Conservation (phyloP, 2,797 vertebrate species). For the Gastrophryne carolinensis region DNA sequence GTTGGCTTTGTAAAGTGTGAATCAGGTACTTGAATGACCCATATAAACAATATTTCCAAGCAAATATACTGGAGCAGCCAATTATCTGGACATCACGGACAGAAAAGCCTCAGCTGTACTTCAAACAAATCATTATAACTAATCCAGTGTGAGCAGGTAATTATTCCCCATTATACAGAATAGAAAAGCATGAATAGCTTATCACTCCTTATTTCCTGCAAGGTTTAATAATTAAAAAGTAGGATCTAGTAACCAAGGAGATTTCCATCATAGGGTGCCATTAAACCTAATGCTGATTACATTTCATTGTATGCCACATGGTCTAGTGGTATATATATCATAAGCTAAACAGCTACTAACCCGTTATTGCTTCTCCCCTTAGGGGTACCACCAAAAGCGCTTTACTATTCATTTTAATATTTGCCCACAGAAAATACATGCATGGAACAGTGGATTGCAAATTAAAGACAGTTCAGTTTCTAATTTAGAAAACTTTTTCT, state of each 20-base stretch:
- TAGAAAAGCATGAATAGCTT: constrained; percentile 2
- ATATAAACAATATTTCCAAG: constrained; percentile 57
- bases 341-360: not conserved
- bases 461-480: too few species aligned
- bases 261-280: not conserved
- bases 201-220: constrained; percentile 29
- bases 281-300: constrained; percentile 14
- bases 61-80: constrained; percentile 58
- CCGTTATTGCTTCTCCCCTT: not conserved
- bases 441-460: too few species aligned
- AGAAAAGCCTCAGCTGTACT: constrained; percentile 49
- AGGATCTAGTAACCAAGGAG: not conserved
- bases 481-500: too few species aligned
- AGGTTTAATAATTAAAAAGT: constrained; percentile 44
- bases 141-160: constrained; percentile 40
- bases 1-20: constrained; percentile 51
- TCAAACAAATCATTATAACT: constrained; percentile 53
- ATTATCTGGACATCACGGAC: constrained; percentile 56
- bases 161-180: constrained; percentile 46
- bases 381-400: too few species aligned
- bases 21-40: constrained; percentile 59
- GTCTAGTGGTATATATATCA: constrained; percentile 18
- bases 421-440: too few species aligned
- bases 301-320: not conserved
- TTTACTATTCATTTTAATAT: too few species aligned